Evolutionary conservation across 1,140 invertebrate species (phyloP), one percentile per base, ranked within the genome.

Genomic region (Pogonomyrmex barbatus): DNA sequence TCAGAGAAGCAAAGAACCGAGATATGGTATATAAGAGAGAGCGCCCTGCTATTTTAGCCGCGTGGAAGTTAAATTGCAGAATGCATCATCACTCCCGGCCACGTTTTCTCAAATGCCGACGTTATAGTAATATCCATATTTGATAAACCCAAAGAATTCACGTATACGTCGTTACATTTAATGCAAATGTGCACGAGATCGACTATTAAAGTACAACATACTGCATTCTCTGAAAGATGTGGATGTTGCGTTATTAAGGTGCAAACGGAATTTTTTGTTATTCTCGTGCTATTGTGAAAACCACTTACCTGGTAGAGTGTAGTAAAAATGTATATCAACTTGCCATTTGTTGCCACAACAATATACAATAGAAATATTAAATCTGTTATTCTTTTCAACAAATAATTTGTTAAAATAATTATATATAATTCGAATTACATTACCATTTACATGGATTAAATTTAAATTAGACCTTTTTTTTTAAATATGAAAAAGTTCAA

Each of bases 11-110:
- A 47, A 75, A 60, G 79, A 83, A 75, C 45, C 6, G 39, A 47
- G 68, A 17, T 63, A 71, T 17, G 36, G 36, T 54, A 47, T n/a
- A 24, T 42, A 45, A 56, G 67, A 52, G 68, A 56, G 67, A 52
- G 68, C 68, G 52, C 68, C 42, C 56, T 62, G 68, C 79, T 75
- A 54, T 83, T 75, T 73, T 70, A 82, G 79, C 54, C 45, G 68
- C 68, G n/a, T 60, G 42, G 12, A 75, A 75, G 68, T 83, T 75
- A 75, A 75, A 83, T 83, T 75, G 54, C 68, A 33, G 42, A 45
- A 33, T 62, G 79, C 68, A 75, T 82, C 79, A 75, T 58, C 54
- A 14, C 60, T 24, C 45, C 62, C 52, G 42, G 24, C 63, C 63
- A 30, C 42, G 47, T 73, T 83, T 75, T 75, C 54, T 50, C 79